Evolutionary conservation across 2,113 vertebrate genomes (phyloP).

Genomic region (Probosciger aterrimus): DNA sequence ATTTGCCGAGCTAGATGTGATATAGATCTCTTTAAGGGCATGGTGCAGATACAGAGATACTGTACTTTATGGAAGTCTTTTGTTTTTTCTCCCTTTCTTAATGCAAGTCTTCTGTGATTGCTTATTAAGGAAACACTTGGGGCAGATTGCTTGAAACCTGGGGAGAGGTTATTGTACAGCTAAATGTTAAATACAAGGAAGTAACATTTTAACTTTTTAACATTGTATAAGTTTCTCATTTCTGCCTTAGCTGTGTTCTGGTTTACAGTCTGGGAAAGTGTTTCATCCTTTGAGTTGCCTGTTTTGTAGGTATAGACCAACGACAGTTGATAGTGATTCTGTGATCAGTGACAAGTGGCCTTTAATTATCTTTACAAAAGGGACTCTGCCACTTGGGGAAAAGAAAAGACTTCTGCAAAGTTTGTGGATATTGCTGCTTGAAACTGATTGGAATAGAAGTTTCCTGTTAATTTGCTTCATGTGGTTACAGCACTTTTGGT

Average conservation of each 20-base stretch:
- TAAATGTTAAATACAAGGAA: background rate
- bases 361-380: background rate
- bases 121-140: background rate
- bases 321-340: background rate
- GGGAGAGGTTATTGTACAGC: background rate
- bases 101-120: background rate
- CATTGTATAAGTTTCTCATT: background rate
- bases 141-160: background rate
- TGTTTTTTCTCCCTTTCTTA: background rate
- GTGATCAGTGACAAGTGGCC: background rate
- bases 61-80: background rate
- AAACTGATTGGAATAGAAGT: background rate
- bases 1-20: background rate
- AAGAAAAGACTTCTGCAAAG: background rate
- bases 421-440: background rate
- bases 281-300: background rate
- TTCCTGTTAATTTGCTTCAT: background rate
- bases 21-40: background rate
- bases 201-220: background rate
- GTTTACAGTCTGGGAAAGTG: background rate
- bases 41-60: background rate
- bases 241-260: background rate
- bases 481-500: background rate
- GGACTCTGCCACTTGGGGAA: background rate
- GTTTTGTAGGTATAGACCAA: background rate